A percentile compares a stretch with the other conserved stretches of the same genome.
These are phyloP conservation scores for Pseudochromis fuscus DNA, from an alignment of 2,797 vertebrate genomes.

Conservation along the genomic window DNA sequence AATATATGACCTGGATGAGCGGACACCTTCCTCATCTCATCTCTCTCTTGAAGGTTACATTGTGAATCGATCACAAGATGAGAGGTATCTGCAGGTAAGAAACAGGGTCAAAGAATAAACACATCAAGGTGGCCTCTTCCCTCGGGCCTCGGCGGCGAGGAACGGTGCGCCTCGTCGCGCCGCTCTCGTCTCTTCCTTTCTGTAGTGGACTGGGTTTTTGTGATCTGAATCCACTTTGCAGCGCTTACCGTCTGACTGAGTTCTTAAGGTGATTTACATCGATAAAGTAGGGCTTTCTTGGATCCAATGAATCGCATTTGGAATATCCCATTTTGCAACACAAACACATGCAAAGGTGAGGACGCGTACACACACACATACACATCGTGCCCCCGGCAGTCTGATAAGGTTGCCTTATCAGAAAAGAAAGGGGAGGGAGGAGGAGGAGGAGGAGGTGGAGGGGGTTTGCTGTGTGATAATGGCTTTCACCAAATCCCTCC, in stretches of 20 bases:
- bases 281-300: slow-evolving; percentile 52
- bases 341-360: slow-evolving; percentile 79
- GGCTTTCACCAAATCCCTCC: slow-evolving; percentile 92
- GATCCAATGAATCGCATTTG: slow-evolving; percentile 73
- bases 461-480: slow-evolving; percentile 88
- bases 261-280: slow-evolving; percentile 76
- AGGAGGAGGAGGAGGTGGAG: slow-evolving; percentile 11
- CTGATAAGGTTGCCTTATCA: slow-evolving; percentile 92
- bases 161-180: slow-evolving; percentile 31
- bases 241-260: slow-evolving; percentile 63
- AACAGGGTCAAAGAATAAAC: background rate
- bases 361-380: slow-evolving; percentile 17
- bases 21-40: slow-evolving; percentile 57
- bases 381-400: slow-evolving; percentile 71
- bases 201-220: slow-evolving; percentile 56
- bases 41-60: slow-evolving; percentile 45
- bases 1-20: slow-evolving; percentile 43
- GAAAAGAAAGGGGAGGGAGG: slow-evolving; percentile 75
- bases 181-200: slow-evolving; percentile 43
- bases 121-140: slow-evolving; percentile 45
- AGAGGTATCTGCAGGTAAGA: slow-evolving; percentile 46
- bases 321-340: slow-evolving; percentile 78
- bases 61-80: slow-evolving; percentile 52
- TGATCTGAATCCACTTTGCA: slow-evolving; percentile 69
- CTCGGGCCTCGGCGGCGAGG: slow-evolving; percentile 29